Conservation (phyloP, 2,888 invertebrate genomes). For the Labia minor region DNA sequence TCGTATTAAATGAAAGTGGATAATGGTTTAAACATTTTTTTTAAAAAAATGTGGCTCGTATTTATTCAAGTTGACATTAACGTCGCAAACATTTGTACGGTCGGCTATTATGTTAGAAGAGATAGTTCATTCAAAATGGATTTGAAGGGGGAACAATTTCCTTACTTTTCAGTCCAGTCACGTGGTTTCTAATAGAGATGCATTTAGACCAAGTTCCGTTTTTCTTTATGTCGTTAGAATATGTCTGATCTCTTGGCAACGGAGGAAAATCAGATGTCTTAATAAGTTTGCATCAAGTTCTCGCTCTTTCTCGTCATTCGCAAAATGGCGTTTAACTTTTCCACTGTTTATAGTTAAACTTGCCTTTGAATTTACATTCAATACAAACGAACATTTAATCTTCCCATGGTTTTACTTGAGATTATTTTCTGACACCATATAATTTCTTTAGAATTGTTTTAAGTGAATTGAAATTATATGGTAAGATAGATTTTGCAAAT, state of each 20-base stretch:
- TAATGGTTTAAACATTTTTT: not conserved
- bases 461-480: too few relatives aligned
- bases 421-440: too few relatives aligned
- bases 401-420: too few relatives aligned
- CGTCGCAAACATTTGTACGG: not conserved
- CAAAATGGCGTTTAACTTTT: not conserved
- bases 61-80: conserved; percentile 5
- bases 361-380: not conserved
- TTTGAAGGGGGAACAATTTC: not conserved
- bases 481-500: too few relatives aligned
- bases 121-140: not conserved
- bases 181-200: not conserved
- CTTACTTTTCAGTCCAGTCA: not conserved
- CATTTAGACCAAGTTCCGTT: not conserved
- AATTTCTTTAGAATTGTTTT: too few relatives aligned
- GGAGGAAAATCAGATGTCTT: not conserved
- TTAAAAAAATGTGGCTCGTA: not conserved
- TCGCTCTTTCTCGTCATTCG: not conserved
- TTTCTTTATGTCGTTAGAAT: not conserved
- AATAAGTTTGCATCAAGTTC: not conserved
- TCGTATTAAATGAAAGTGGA: not conserved
- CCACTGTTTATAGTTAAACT: not conserved
- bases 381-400: not conserved
- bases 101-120: not conserved
- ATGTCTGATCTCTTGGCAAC: not conserved